Evolutionary conservation across 2,797 vertebrate species (phyloP), one percentile per base, ranked within the genome.

Genomic region (Arnoldichthys spilopterus): DNA sequence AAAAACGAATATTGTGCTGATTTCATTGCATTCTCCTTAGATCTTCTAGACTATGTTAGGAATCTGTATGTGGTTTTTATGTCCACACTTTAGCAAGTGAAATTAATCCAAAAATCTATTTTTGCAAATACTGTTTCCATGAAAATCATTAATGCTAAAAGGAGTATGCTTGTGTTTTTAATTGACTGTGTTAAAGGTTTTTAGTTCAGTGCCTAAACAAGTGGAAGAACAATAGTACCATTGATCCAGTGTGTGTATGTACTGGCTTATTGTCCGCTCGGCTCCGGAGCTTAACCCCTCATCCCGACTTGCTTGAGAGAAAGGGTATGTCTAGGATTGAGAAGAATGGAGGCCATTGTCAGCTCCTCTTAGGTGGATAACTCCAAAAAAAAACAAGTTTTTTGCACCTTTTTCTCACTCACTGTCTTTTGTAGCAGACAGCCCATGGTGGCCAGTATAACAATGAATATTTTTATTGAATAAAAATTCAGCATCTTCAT

Each of bases 301-400:
- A 37, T 74, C 49, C 71, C 34, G 69, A 26, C 78, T 74, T 15
- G 49, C 77, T 68, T 61, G 13, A 61, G 67, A 74, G 22, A 43
- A 64, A 69, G 66, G 59, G 56, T 37, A 71, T 66, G 77, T 75
- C 74, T 15, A 75, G 70, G 28, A 67, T 67, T 71, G 26, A 40
- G 68, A 80, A 78, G 69, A 76, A 79, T 74, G 26, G 30, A 51
- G 58, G 58, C 64, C 70, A 69, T 72, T 81, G 78, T 83, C 77
- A 40, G n/a, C 71, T 74, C 61, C 69, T 82, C 54, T 76, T 72
- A 58, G 63, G 32, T 76, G 58, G 49, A 43, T 30, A 34, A 45
- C 67, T 83, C 51, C n/a, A 56, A 43, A n/a, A n/a, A n/a, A n/a
- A n/a, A 68, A 63, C 76, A 43, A 12, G 70, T 80, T 80, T 58